phyloP scores from a whole-genome alignment of 2,888 invertebrate genomes.

The Perdita meconis region DNA sequence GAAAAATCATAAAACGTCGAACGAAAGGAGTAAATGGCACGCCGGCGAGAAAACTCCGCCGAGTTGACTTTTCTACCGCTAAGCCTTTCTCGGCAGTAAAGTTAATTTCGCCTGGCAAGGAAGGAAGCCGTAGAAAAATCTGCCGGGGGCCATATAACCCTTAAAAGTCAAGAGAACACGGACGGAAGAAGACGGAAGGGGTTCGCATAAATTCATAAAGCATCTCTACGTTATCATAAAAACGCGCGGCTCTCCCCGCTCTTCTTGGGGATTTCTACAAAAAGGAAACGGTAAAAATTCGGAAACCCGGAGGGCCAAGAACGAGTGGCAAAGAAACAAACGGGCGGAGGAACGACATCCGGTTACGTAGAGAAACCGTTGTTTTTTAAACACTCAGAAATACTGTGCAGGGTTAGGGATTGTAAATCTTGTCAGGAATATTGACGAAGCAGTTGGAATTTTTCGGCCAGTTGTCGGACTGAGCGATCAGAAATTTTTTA shows the following conservation, averaged over 20 bases:
- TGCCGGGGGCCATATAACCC: constrained; percentile 71
- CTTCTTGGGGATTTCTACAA: constrained; percentile 34
- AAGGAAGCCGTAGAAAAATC: constrained; percentile 49
- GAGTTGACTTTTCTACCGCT: constrained; percentile 80
- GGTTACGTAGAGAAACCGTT: constrained; percentile 35
- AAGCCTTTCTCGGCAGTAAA: constrained; percentile 80
- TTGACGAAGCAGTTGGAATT: constrained; percentile 6
- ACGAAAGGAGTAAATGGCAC: constrained; percentile 42
- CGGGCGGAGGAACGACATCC: constrained; percentile 23
- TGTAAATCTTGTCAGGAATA: constrained; percentile 44
- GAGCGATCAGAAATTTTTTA: background rate
- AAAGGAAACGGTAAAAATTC: constrained; percentile 63
- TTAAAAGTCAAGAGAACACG: constrained; percentile 64
- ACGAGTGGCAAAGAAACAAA: constrained; percentile 64
- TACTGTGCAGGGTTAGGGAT: background rate
- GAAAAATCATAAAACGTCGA: constrained; percentile 70
- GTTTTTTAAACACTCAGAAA: constrained; percentile 41
- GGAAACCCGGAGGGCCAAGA: constrained; percentile 17
- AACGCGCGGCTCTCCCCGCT: constrained; percentile 36
- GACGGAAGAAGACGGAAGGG: constrained; percentile 64
- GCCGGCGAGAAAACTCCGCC: background rate
- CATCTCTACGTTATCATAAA: constrained; percentile 72
- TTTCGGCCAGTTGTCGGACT: constrained; percentile 14
- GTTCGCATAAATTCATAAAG: constrained; percentile 81
- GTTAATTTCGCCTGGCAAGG: constrained; percentile 73